Base-by-base conservation (phyloP, 2,888 invertebrate genomes). In the Euspilapteryx auroguttella region DNA sequence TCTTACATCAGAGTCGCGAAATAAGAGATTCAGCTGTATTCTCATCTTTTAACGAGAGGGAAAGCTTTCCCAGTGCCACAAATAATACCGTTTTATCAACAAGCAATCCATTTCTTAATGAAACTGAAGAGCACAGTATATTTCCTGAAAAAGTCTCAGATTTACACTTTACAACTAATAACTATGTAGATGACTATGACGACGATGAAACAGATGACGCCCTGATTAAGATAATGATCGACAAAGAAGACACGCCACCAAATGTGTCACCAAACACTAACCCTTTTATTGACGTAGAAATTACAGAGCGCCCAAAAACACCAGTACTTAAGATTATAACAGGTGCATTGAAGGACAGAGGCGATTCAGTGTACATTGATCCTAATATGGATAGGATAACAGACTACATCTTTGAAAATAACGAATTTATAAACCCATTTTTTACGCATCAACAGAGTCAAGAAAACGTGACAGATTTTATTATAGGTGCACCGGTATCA, bases 401-500 rank as follows among this genome's bases (percentile, higher is more conserved):
- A 17, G 54, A 58, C 26, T 53, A 57, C 25, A 44, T 47, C 31
- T 39, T 56, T 4, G 45, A 12, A 25, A 27, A 26, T 9, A 64
- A 61, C 35, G 62, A 63, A 42, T 63, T 62, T 33, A 39, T 59
- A 17, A 73, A 73, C 40, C 73, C 68, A 11, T 68, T 73, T 37
- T 61, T 64, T 32, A 39, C 51, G 21, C 56, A 58, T 36, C 53
- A 58, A 34, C 48, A 53, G 24, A 50, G 48, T 32, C 43, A 40
- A 23, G 8, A 27, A 20, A 12, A 55, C 1, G 40, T 53, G 11
- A 48, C 69, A n/a, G 68, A 76, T 39, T 78, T 78, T 38, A 71
- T 68, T 17, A 77, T 78, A 33, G 77, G 77, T 22, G 77, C 75
- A 24, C 76, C 77, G n/a, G 77, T 78, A 20, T 73, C 75, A 21